phyloP scores from a whole-genome alignment of 2,113 vertebrate species.

The Gorsachius goisagi region DNA sequence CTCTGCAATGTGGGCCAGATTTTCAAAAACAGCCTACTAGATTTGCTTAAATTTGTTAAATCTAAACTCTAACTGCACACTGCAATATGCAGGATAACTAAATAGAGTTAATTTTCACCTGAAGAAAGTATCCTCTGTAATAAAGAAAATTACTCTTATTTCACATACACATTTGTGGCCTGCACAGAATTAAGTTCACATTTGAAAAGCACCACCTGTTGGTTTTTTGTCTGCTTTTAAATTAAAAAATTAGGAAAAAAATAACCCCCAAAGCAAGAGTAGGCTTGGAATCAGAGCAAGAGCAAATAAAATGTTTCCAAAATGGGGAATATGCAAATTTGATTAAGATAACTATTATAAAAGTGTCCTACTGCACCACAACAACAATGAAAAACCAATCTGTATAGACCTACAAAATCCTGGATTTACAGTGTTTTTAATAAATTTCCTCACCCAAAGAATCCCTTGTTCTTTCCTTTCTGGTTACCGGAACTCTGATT shows the following conservation, averaged over 20 bases:
- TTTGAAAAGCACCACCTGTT: neutral
- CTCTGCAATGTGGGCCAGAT: neutral
- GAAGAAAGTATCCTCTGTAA: conserved; percentile 2
- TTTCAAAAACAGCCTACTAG: neutral
- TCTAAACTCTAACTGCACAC: neutral
- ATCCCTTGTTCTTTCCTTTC: conserved; percentile 40
- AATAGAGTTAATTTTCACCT: neutral
- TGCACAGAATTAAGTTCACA: neutral
- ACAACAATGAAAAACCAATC: neutral
- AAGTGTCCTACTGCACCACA: neutral
- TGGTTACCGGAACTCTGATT: conserved; percentile 54
- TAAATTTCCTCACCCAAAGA: neutral
- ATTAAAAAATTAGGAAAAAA: neutral
- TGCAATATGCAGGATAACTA: neutral
- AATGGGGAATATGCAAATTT: neutral
- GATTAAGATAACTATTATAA: neutral
- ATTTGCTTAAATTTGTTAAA: neutral
- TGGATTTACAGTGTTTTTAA: conserved; percentile 5
- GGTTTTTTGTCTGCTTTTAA: neutral
- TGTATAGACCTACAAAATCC: conserved; percentile 10
- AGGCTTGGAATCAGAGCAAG: neutral
- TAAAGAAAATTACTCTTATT: conserved; percentile 9
- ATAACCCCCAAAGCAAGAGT: neutral
- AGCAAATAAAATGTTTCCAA: neutral
- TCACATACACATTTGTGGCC: neutral